Evolutionary conservation across 2,888 invertebrate genomes (phyloP), one percentile per base, ranked within the genome.

Genomic region (Crioceris asparagi): DNA sequence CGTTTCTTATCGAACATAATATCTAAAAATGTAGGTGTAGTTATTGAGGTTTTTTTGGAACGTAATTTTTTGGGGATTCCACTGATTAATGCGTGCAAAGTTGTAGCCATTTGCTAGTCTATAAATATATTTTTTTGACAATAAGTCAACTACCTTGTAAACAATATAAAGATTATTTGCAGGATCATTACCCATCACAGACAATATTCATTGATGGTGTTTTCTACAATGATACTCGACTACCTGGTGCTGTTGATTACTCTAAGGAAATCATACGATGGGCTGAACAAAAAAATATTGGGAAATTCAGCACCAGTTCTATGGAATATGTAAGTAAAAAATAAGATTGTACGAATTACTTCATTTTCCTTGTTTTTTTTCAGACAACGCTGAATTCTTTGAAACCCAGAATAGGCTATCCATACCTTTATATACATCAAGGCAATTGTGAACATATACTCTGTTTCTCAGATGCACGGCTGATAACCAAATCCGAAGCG

Each of bases 361-460:
- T 39, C 10, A 32, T 39, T 27, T 14, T 18, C 32, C 37, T 38
- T 32, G 36, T 36, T 40, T 43, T 43, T 36, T 54, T 54, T 30
- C 37, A 66, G 43, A 68, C 67, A 1, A 57, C 54, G 18, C 62
- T 81, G 26, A 49, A 60, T 11, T 71, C 73, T 45, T 57, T 81
- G 12, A 63, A 55, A 5, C 57, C 74, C 4, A 64, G 70, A 27
- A 56, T 79, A 4, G 84, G 84, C 1, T 74, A 75, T 54, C 82
- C 83, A 32, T 62, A 76, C 71, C 72, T 96, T 1, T 96, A 86
- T 67, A 72, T 83, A 42, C 96, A 96, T 66, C 87, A 90, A 61
- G 93, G 90, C 6, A 73, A 79, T 55, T 96, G 94, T 65, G 93
- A 96, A 64, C 96, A 96, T 64, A 60, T 92, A 2, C 71, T 94